Base-by-base conservation (phyloP, 2,888 invertebrate species). In the Agrochola lychnidis region DNA sequence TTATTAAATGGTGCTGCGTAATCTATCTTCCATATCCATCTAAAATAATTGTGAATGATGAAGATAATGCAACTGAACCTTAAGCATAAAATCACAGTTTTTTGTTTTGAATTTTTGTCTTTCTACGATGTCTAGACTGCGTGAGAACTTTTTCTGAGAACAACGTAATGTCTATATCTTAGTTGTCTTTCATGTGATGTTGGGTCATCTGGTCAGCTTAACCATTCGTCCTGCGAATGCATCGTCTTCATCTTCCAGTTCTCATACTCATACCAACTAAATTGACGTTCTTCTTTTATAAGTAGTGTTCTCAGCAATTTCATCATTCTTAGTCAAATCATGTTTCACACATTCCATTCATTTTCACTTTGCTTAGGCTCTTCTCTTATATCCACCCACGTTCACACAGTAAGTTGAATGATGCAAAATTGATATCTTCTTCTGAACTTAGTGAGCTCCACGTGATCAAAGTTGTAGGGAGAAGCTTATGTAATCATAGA, bases 11-110 rank as follows among this genome's bases (percentile, higher is more conserved):
- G 14, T 51, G 25, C 16, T 74, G 5, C 10, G 56, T 73, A 80
- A 57, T 51, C 2, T 63, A 51, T 51, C 73, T 63, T 57, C 22
- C 42, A 51, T 74, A 57, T 45, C 14, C 14, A 59, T 64, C 48
- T 42, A 36, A 12, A 48, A 56, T 42, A 12, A 53, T 45, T 30
- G 22, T 16, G 1, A 61, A 71, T 30, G 22, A 48, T 53, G 2
- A 70, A 69, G 16, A 4, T 70, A 42, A 36, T 67, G 16, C n/a
- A 40, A 40, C 22, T 25, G 36, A 42, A 16, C 10, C n/a, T 48
- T 36, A 53, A 36, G 53, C 36, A 68, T 12, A 40, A 56, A 40
- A 40, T n/a, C n/a, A 7, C 6, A 22, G 36, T 36, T n/a, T 30
- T 62, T 61, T 61, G 10, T 61, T 61, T 7, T 7, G 6, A 14